A percentile compares a stretch with the other conserved stretches of the same genome.
Conservation (phyloP, 2,113 vertebrate species). For the Motacilla alba region DNA sequence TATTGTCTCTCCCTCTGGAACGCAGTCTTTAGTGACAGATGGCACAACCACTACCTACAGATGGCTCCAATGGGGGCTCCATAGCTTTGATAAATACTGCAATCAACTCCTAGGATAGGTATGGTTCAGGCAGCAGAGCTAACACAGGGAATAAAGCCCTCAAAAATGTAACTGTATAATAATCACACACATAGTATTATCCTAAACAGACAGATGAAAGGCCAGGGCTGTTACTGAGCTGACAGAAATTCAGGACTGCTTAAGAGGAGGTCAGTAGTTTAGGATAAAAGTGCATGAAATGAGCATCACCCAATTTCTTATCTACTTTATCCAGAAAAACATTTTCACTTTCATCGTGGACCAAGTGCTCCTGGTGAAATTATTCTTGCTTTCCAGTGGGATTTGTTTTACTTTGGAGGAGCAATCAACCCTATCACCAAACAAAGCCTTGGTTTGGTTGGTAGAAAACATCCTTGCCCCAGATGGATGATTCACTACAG, state of each 20-base stretch:
- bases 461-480: constrained; percentile 2
- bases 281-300: constrained; percentile 4
- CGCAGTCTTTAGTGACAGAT: constrained; percentile 42
- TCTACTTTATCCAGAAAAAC: constrained; percentile 43
- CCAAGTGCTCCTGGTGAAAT: neutral
- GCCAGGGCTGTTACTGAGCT: neutral
- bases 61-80: constrained; percentile 53
- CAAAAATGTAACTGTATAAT: constrained; percentile 11
- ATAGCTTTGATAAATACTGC: constrained; percentile 65
- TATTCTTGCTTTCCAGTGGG: neutral
- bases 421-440: neutral
- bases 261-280: constrained; percentile 10
- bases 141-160: constrained; percentile 23
- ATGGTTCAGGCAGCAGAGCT: neutral
- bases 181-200: neutral
- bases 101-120: constrained; percentile 65
- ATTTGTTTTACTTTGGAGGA: constrained; percentile 15
- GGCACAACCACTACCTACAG: constrained; percentile 51
- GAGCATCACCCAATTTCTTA: constrained; percentile 14
- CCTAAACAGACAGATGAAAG: constrained; percentile 18
- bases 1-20: constrained; percentile 49
- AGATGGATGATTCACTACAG: neutral
- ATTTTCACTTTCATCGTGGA: constrained; percentile 27
- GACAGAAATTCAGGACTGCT: constrained; percentile 15
- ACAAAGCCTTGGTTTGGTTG: neutral